These are phyloP conservation scores for Champsocephalus gunnari DNA, from an alignment of 2,797 vertebrate species.

Conservation along the genomic window DNA sequence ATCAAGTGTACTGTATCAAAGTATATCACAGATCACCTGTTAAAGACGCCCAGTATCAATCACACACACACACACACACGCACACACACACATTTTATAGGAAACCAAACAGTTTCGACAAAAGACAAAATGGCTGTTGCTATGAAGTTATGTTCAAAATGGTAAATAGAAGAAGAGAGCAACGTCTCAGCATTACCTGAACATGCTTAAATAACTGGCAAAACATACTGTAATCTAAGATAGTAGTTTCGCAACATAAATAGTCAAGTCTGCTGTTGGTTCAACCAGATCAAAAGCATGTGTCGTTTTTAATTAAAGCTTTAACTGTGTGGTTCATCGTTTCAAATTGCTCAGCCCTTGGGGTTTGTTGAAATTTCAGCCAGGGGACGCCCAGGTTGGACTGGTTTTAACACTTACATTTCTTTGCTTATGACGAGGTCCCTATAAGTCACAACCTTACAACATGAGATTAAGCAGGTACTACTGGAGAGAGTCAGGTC, in stretches of 20 bases:
- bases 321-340: neutral
- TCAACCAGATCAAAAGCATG: neutral
- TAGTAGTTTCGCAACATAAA: neutral
- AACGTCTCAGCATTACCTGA: neutral
- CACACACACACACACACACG: slow-evolving; percentile 11
- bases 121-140: too few species aligned
- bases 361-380: slow-evolving; percentile 5
- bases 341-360: neutral
- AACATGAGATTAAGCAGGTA: slow-evolving; percentile 7
- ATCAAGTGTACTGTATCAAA: slow-evolving; percentile 10
- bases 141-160: neutral
- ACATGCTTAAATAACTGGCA: neutral
- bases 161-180: neutral
- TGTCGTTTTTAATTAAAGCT: neutral
- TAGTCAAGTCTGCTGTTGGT: neutral
- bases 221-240: neutral
- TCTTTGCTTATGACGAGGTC: slow-evolving; percentile 8
- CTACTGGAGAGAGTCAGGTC: slow-evolving; percentile 31
- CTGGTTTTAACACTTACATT: neutral
- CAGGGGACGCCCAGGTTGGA: neutral
- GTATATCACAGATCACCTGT: slow-evolving; percentile 34
- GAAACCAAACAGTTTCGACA: too few species aligned
- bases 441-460: slow-evolving; percentile 1
- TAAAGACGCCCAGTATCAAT: slow-evolving; percentile 45
- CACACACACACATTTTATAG: too few species aligned